Evolutionary conservation across 2,797 vertebrate species (phyloP), one percentile per base, ranked within the genome.

Genomic region (Syngnathus acus): DNA sequence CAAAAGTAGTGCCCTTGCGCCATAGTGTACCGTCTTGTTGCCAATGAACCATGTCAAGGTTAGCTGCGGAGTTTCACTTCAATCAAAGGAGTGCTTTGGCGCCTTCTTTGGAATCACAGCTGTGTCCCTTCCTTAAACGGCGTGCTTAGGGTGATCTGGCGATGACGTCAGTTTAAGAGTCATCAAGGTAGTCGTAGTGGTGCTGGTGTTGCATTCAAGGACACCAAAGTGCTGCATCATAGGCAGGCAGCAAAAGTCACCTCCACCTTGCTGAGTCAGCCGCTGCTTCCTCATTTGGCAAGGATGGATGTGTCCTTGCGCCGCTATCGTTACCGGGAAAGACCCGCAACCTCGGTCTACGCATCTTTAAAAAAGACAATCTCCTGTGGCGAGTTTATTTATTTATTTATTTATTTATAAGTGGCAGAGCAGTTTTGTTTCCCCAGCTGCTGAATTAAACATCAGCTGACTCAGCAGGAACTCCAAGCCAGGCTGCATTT

Each of bases 381-480:
- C 39, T 17, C 38, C 37, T 17, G 9, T 38, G 55, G 11, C 42
- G 9, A 21, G 11, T 47, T 47, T 21, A 63, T 32, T 23, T 26
- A 57, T 57, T 57, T 32, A 37, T 47, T 45, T 21, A 62, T 47
- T 23, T 26, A 57, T 57, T 57, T 37, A 37, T 57, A 57, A 37
- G n/a, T 66, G 1, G 57, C 48, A 59, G 68, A 67, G 60, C 72
- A 37, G 60, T 61, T 64, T 61, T 65, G 51, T 63, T 48, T 72
- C 78, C 84, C 83, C 55, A 69, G 60, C 72, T 87, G 66, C 65
- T 90, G 83, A 87, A 89, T 89, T 86, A 89, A 86, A 76, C 82
- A 90, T 89, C 21, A 86, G 78, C 83, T 86, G 65, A 19, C 65
- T 90, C 87, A 83, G 86, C 84, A 86, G 74, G 78, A 86, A 70